Percentiles rank a stretch among this genome's conserved stretches.
phyloP scores from a whole-genome alignment of 2,797 vertebrate genomes.

The Ceyx erithaca region DNA sequence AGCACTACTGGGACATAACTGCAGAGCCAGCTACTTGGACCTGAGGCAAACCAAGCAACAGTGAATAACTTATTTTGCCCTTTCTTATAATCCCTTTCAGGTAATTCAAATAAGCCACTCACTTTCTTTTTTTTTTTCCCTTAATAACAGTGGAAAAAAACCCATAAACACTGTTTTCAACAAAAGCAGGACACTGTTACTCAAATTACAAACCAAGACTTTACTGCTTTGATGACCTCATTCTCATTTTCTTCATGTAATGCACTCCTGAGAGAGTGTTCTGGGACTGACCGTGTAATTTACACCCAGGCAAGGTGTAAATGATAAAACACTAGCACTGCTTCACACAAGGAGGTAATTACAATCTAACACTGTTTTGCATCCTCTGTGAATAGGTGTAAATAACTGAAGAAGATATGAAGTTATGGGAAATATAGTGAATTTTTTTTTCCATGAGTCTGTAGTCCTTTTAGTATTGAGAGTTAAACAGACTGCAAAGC shows the following conservation, averaged over 20 bases:
- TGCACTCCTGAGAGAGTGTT: background rate
- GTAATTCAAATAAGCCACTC: background rate
- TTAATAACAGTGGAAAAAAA: background rate
- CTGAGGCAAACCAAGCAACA: background rate
- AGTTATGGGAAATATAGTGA: background rate
- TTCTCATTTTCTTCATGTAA: background rate
- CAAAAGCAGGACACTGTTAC: background rate
- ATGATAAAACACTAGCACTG: background rate
- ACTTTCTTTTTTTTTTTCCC: background rate
- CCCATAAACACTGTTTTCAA: background rate
- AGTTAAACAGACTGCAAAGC: background rate
- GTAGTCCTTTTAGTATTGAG: background rate
- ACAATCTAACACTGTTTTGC: background rate
- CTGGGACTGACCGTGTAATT: background rate
- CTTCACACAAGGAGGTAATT: constrained; percentile 21
- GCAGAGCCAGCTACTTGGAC: background rate
- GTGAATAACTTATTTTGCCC: background rate
- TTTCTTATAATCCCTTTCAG: background rate
- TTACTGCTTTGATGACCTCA: background rate
- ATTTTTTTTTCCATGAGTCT: background rate
- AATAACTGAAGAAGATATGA: background rate
- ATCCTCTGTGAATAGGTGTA: background rate
- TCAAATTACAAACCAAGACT: background rate
- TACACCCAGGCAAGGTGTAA: constrained; percentile 21
- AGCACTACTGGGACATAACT: background rate